Evolutionary conservation across 2,113 vertebrate genomes (phyloP).

Genomic region (Salminus brasiliensis): DNA sequence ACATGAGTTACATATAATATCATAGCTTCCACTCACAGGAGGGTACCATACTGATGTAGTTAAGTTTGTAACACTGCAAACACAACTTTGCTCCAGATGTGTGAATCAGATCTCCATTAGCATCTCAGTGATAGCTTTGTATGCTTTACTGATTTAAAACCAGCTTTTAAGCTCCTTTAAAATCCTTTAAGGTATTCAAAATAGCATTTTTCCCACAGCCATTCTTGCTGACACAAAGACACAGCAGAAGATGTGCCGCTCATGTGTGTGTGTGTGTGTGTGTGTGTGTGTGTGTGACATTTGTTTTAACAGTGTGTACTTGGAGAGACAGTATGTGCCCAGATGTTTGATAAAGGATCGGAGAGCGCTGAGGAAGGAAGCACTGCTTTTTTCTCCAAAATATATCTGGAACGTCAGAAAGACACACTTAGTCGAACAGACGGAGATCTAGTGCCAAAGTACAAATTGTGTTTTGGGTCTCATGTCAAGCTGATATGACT

Average conservation of each 20-base stretch:
- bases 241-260: not conserved
- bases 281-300: conserved; percentile 34
- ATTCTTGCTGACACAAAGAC: conserved; percentile 8
- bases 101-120: no score
- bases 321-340: conserved; percentile 61
- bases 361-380: not conserved
- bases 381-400: not conserved
- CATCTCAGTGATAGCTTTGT: no score
- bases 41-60: not conserved
- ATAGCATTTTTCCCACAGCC: conserved; percentile 19
- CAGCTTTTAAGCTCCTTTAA: not conserved
- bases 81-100: no score
- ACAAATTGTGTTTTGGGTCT: no score
- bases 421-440: not conserved
- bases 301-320: conserved; percentile 62
- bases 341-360: conserved; percentile 61
- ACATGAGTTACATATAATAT: no score
- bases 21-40: not conserved
- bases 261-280: conserved; percentile 28
- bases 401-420: not conserved
- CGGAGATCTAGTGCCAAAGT: not conserved
- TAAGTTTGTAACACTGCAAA: not conserved
- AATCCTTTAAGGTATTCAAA: conserved; percentile 24
- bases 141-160: not conserved
- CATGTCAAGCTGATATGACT: no score